Evolutionary conservation across 64 coral and sea anemone species (phyloP), one percentile per base, ranked within the genome.

Genomic region (Stylophora pistillata): DNA sequence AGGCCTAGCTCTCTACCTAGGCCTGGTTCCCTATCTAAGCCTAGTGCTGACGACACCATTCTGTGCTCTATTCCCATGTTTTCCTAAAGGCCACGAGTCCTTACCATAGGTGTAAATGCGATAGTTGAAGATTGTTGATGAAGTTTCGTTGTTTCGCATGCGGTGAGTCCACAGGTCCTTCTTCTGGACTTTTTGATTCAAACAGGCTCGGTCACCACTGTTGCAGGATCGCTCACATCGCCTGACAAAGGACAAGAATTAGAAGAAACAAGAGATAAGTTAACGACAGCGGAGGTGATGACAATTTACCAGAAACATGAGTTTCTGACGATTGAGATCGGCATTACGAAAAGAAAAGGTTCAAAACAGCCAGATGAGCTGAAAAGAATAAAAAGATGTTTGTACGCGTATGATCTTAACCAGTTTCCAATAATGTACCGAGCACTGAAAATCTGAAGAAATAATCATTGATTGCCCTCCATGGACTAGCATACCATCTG

Each of bases 71-170:
- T 11, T 75, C 33, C 1, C 30, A 52, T 47, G 3, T 20, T 20
- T 17, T 9, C 9, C 73, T 9, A 32, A 75, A 10, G 16, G 16
- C 74, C 21, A 17, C 3, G 18, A 76, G 32, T 16, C 11, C 76
- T 77, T 89, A 89, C 88, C 63, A 58, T 81, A 79, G 16, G 88
- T 58, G 41, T 83, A 68, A 58, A 90, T 84, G 10, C 69, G 78
- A 37, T 90, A 90, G 26, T 55, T 60, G 25, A 90, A 90, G 23
- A 90, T 62, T 61, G 18, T 74, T 13, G 14, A 25, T 0, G 78
- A 54, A 13, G 28, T 20, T 10, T 72, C 15, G 30, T 72, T 73
- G 34, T 52, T 73, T 27, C 64, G 56, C 13, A 90, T 29, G 16
- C 27, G 33, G 71, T 83, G 83, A 2, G 77, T 74, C 89, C 89